Base-by-base conservation (phyloP, 2,113 vertebrate species). In the Centropus unirufus region DNA sequence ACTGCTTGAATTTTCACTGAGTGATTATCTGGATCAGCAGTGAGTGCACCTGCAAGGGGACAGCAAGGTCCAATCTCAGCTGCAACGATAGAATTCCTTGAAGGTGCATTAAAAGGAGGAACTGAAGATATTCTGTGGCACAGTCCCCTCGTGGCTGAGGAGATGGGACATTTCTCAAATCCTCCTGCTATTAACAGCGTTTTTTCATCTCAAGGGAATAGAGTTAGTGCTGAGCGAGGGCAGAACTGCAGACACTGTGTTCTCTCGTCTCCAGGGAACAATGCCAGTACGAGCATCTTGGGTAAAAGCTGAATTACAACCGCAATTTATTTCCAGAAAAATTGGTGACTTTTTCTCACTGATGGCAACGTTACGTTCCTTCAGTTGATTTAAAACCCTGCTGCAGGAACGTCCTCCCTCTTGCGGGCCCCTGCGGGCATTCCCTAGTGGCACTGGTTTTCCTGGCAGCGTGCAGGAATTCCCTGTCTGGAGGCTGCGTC, bases 21-120 rank as follows among this genome's bases (percentile, higher is more conserved):
- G 52, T 18, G 21, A 87, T 82, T 73, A 94, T 91, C 67, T 94
- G 54, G 75, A 42, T 73, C 63, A 84, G 69, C 72, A 93, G 93
- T 76, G 80, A 79, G 40, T 64, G 40, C 59, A 94, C 75, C 67
- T 91, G 85, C 61, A 87, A 85, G 67, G 40, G 34, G 67, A n/a
- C n/a, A 70, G 36, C 19, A n/a, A 47, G 14, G 83, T 93, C 39
- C n/a, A 49, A 66, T 83, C 36, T 77, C 27, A 42, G 40, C 46
- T 80, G 40, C 51, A 85, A 49, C 66, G 44, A 62, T 54, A 88
- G 54, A 74, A 46, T 77, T 92, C n/a, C 76, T 89, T 89, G 91
- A 87, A 68, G 70, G 32, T 90, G 32, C 34, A 72, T 86, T 54
- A 40, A 42, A 92, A 73, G 4, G 20, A 73, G 66, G 89, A 80